phyloP scores from a whole-genome alignment of 92 coral and sea anemone genomes.

The Epizoanthus stellaris region DNA sequence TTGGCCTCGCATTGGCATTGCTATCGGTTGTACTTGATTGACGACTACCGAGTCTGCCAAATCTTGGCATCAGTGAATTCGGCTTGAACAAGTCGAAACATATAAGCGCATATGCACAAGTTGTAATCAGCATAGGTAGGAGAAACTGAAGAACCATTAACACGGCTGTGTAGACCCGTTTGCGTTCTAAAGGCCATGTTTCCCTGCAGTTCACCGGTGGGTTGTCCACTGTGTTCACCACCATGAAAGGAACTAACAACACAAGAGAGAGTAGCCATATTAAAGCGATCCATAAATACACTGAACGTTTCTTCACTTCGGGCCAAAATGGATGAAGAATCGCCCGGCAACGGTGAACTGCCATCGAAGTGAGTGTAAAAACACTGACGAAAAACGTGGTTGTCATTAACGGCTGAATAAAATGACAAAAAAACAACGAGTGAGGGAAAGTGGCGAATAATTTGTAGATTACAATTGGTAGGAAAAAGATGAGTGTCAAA shows the following conservation, averaged over 20 bases:
- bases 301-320: constrained; percentile 69
- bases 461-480: constrained; percentile 75
- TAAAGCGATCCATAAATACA: constrained; percentile 58
- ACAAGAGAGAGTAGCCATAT: constrained; percentile 74
- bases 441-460: constrained; percentile 61
- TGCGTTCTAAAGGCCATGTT: constrained; percentile 35
- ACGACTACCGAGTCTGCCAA: constrained; percentile 4
- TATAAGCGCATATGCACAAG: constrained; percentile 37
- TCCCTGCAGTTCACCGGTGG: constrained; percentile 51
- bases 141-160: constrained; percentile 57
- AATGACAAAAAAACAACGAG: constrained; percentile 72
- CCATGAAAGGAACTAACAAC: constrained; percentile 71
- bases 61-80: not conserved
- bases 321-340: constrained; percentile 82
- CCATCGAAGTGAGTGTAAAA: constrained; percentile 85
- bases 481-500: constrained; percentile 72
- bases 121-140: constrained; percentile 14
- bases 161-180: constrained; percentile 46
- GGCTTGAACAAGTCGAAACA: constrained; percentile 33
- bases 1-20: not conserved
- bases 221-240: constrained; percentile 56
- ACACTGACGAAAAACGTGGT: constrained; percentile 86
- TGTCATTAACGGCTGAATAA: constrained; percentile 82
- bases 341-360: constrained; percentile 89
- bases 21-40: constrained; percentile 1